Conservation (phyloP, 2,113 vertebrate genomes). For the Grallaria varia region DNA sequence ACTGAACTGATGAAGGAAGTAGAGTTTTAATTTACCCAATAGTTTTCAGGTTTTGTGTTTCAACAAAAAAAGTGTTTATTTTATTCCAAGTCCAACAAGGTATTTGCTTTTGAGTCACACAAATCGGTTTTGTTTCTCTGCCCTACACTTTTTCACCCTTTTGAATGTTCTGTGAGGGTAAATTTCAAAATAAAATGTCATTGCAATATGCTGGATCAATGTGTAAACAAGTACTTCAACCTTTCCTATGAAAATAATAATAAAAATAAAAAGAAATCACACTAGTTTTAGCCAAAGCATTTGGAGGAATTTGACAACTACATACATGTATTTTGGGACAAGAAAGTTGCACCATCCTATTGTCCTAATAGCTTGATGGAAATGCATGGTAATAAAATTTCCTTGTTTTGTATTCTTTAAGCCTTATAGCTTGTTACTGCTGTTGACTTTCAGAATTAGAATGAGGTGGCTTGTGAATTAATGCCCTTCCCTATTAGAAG, state of each 20-base stretch:
- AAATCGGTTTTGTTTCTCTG: background rate
- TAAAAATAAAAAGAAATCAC: background rate
- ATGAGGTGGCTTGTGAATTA: background rate
- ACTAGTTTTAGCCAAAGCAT: background rate
- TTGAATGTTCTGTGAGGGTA: background rate
- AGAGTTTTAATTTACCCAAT: background rate
- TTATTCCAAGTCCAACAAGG: background rate
- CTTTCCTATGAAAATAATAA: background rate
- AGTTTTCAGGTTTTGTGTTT: background rate
- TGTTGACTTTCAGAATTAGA: background rate
- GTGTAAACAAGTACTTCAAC: background rate
- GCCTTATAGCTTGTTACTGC: background rate
- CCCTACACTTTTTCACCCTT: background rate
- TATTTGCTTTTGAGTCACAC: background rate
- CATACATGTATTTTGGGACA: background rate
- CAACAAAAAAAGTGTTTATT: background rate
- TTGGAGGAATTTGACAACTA: background rate
- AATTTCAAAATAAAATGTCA: background rate
- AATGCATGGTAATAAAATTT: background rate
- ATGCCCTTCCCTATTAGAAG: background rate
- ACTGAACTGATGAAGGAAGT: background rate
- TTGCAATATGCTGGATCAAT: background rate
- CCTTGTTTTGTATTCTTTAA: background rate
- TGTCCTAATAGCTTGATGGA: background rate
- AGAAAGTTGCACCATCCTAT: background rate